Evolutionary conservation across 1,140 invertebrate genomes (phyloP).

Genomic region (Dinoponera quadriceps): DNA sequence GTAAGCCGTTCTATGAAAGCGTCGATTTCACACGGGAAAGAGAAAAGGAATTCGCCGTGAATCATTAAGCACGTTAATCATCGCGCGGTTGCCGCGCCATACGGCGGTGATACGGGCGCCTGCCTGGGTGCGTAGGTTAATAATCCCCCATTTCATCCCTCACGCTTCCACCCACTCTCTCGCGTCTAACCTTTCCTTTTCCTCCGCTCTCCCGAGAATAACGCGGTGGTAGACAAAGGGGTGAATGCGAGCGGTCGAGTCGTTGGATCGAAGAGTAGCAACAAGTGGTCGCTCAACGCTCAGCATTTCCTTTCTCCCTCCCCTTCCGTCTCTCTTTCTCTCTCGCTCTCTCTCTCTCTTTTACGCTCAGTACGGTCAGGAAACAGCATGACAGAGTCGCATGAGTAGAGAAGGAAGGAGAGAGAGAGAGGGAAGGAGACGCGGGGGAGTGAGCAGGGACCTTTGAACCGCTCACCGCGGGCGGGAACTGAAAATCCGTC

Average conservation of each 20-base stretch:
- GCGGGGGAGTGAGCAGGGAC: slow-evolving; percentile 52
- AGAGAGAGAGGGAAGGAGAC: too few relatives aligned
- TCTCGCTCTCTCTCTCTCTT: not conserved
- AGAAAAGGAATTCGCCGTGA: slow-evolving; percentile 53
- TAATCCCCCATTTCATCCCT: slow-evolving; percentile 42
- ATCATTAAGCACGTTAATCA: slow-evolving; percentile 57
- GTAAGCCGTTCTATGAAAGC: not conserved
- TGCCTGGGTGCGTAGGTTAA: slow-evolving; percentile 33
- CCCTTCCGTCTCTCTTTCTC: too few relatives aligned
- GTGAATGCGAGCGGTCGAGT: slow-evolving; percentile 44
- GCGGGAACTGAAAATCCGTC: slow-evolving; percentile 71
- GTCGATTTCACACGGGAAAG: not conserved
- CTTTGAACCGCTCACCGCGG: slow-evolving; percentile 65
- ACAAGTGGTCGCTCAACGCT: slow-evolving; percentile 79
- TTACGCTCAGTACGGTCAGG: slow-evolving; percentile 19
- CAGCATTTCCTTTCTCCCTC: not conserved
- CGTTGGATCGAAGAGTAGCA: slow-evolving; percentile 78
- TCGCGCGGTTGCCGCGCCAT: slow-evolving; percentile 12
- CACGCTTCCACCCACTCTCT: not conserved
- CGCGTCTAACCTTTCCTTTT: not conserved
- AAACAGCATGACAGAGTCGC: slow-evolving; percentile 56
- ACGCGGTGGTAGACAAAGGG: slow-evolving; percentile 36
- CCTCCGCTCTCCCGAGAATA: not conserved
- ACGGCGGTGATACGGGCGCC: not conserved
- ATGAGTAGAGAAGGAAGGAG: too few relatives aligned